A percentile compares a stretch with the other conserved stretches of the same genome.
These are phyloP conservation scores for Popillia japonica DNA, from an alignment of 1,140 invertebrate genomes.

Conservation along the genomic window DNA sequence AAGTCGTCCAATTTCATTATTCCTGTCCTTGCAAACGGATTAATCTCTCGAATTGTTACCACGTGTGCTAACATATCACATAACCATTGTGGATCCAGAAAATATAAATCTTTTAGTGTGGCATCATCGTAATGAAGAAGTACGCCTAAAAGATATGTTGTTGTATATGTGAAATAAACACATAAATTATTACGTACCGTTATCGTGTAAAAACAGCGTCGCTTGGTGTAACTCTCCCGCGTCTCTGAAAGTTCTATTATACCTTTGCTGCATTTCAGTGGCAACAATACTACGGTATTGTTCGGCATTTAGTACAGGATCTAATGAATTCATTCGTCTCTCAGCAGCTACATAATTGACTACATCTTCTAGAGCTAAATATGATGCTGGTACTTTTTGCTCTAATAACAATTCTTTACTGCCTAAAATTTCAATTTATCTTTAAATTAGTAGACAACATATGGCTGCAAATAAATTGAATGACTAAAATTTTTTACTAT, in stretches of 20 bases:
- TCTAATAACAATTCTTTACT: constrained; percentile 91
- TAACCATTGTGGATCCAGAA: constrained; percentile 97
- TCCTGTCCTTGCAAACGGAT: constrained; percentile 91
- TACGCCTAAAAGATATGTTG: constrained; percentile 69
- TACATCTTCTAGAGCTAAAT: constrained; percentile 93
- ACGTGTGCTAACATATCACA: constrained; percentile 97
- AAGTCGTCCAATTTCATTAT: constrained; percentile 95
- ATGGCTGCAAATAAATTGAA: too few relatives aligned
- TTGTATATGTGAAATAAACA: background rate
- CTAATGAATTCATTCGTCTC: constrained; percentile 68
- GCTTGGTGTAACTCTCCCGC: constrained; percentile 92
- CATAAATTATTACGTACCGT: constrained; percentile 68
- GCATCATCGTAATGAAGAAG: constrained; percentile 98
- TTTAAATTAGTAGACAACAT: too few relatives aligned
- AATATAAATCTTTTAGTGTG: constrained; percentile 89
- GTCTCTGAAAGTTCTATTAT: constrained; percentile 82
- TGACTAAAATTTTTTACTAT: background rate
- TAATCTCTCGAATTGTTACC: constrained; percentile 94
- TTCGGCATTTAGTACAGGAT: constrained; percentile 90
- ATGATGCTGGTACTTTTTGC: constrained; percentile 95
- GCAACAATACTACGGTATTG: constrained; percentile 81
- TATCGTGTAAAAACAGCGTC: constrained; percentile 96
- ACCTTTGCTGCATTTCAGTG: constrained; percentile 72
- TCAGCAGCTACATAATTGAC: constrained; percentile 83
- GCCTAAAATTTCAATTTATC: constrained; percentile 63